Evolutionary conservation across 2,797 vertebrate genomes (phyloP), one percentile per base, ranked within the genome.

Genomic region (Esox lucius): DNA sequence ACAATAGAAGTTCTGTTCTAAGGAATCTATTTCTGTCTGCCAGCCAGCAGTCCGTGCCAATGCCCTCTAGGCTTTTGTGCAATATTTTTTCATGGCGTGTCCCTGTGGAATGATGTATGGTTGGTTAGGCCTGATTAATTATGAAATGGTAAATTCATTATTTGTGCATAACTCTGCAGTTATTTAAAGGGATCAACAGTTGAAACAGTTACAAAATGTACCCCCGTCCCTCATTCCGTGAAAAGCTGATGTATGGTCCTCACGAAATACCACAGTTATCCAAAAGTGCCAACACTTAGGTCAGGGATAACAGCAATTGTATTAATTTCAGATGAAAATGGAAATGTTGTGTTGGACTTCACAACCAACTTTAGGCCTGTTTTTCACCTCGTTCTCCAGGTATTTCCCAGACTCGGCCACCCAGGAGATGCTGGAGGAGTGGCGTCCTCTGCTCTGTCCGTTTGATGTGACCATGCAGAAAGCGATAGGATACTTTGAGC

Each of bases 391-490:
- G 73, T 16, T 80, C 16, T 76, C 75, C 80, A 99, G 97, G 42
- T 98, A 99, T 88, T 99, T 99, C 85, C 94, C 96, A 79, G 95
- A 94, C 81, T 93, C 92, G 61, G 94, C 97, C 70, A 98, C 98
- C 76, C 94, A 92, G 5, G 97, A 99, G 88, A 99, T 99, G 97
- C 91, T 99, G 75, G 95, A 96, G 77, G 98, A 99, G 85, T 99
- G 97, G 97, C 92, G 95, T 76, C 97, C 98, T 71, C 92, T 99
- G 83, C 96, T 99, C 90, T 99, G 98, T 84, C 98, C 97, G 1
- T 99, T 99, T 88, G 97, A 99, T 81, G 96, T 96, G 87, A 98
- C 96, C 81, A 99, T 99, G 98, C 97, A 98, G 85, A 96, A 96
- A 92, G 97, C 96, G 68, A 96, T 99, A 76, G 95, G 95, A 88